phyloP scores from a whole-genome alignment of 2,888 invertebrate genomes.

The Choreutis nemorana region DNA sequence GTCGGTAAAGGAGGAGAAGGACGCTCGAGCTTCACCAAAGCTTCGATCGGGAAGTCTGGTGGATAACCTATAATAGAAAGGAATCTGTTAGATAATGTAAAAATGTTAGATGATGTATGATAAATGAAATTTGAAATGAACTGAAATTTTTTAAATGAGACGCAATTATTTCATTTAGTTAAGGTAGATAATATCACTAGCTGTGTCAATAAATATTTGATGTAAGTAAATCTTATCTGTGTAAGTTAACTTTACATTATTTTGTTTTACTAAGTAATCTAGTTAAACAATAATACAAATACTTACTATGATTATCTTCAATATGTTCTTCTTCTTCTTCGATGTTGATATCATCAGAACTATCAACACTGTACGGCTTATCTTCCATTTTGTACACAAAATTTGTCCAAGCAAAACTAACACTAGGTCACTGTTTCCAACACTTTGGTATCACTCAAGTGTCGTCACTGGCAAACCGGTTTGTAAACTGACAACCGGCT shows the following conservation, averaged over 20 bases:
- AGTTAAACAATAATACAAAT: constrained; percentile 7
- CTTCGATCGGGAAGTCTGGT: constrained; percentile 66
- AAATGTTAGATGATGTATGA: constrained; percentile 2
- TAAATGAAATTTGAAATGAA: constrained; percentile 13
- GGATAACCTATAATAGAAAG: constrained; percentile 55
- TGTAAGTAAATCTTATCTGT: too few species aligned
- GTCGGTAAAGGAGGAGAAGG: constrained; percentile 72
- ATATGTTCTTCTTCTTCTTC: constrained; percentile 55
- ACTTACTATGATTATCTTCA: constrained; percentile 53
- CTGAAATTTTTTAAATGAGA: not conserved
- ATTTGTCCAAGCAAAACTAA: constrained; percentile 42
- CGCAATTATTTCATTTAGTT: not conserved
- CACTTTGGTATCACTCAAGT: constrained; percentile 46
- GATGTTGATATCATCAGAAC: constrained; percentile 60
- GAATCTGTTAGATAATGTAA: not conserved
- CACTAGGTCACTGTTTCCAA: constrained; percentile 40
- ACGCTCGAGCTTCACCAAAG: constrained; percentile 66
- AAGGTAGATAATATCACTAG: too few species aligned
- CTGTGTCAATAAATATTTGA: too few species aligned
- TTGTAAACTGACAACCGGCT: constrained; percentile 56
- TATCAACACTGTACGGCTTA: constrained; percentile 59
- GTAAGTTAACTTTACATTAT: too few species aligned
- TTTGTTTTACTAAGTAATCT: not conserved
- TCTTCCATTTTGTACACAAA: constrained; percentile 50
- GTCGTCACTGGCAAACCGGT: constrained; percentile 56